A percentile compares a stretch with the other conserved stretches of the same genome.
These are phyloP conservation scores for Lithosia quadra DNA, from an alignment of 2,888 invertebrate genomes.

Conservation along the genomic window DNA sequence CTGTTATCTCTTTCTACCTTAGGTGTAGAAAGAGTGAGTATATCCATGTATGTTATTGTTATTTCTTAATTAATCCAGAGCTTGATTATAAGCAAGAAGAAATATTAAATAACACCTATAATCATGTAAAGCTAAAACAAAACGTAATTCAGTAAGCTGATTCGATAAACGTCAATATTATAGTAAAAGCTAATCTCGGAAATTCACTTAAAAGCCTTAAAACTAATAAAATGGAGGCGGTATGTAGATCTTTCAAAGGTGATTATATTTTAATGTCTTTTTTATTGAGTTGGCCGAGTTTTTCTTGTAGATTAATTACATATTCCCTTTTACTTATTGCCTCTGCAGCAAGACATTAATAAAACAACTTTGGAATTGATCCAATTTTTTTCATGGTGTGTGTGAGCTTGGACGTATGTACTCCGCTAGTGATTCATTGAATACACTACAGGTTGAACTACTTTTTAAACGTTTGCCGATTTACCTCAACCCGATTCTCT, in stretches of 20 bases:
- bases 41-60: no score
- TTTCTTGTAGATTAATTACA: conserved; percentile 66
- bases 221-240: conserved; percentile 47
- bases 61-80: no score
- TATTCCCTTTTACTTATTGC: conserved; percentile 67
- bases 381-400: conserved; percentile 58
- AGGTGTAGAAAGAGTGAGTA: no score
- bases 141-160: neutral
- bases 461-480: no score
- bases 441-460: neutral
- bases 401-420: conserved; percentile 41
- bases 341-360: conserved; percentile 65
- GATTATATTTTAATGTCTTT: conserved; percentile 59
- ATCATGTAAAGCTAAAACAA: neutral
- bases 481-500: no score
- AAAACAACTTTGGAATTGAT: conserved; percentile 64
- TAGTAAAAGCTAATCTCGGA: conserved; percentile 15
- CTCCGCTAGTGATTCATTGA: neutral
- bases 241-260: conserved; percentile 51
- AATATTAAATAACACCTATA: no score
- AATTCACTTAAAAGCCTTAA: conserved; percentile 33
- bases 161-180: neutral
- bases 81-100: no score
- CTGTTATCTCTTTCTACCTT: no score
- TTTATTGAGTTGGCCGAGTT: conserved; percentile 70